Evolutionary conservation across 1,140 invertebrate genomes (phyloP).

Genomic region (Zophobas morio): DNA sequence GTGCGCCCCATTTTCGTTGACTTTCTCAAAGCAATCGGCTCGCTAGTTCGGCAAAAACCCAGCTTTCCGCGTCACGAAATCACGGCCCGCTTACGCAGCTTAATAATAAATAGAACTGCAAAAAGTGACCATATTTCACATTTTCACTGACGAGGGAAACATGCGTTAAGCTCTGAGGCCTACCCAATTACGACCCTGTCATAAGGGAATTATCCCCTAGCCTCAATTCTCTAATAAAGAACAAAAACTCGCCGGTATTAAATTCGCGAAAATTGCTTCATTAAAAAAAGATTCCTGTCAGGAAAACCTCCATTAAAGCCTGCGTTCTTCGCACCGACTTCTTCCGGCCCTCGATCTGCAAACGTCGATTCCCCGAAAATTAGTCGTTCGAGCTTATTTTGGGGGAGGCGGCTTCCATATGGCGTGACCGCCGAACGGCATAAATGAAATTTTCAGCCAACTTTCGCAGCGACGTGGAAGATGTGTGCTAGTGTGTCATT

Average conservation of each 20-base stretch:
- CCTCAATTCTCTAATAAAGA: constrained; percentile 9
- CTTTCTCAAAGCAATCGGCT: no score
- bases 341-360: no score
- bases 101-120: background rate
- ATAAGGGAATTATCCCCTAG: constrained; percentile 13
- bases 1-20: no score
- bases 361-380: no score
- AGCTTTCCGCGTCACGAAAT: background rate
- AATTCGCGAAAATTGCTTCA: constrained; percentile 5
- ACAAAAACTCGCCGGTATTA: background rate
- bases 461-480: background rate
- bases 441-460: constrained; percentile 10
- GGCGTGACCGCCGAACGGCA: constrained; percentile 12
- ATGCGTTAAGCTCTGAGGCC: background rate
- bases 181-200: constrained; percentile 17
- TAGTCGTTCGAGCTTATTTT: background rate
- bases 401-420: constrained; percentile 21
- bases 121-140: background rate
- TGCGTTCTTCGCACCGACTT: no score
- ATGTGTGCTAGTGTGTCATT: constrained; percentile 36
- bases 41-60: no score
- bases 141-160: constrained; percentile 14
- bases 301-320: no score
- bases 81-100: background rate
- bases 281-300: background rate